Evolutionary conservation across 2,888 invertebrate species (phyloP).

Genomic region (Pristionchus japonicus): DNA sequence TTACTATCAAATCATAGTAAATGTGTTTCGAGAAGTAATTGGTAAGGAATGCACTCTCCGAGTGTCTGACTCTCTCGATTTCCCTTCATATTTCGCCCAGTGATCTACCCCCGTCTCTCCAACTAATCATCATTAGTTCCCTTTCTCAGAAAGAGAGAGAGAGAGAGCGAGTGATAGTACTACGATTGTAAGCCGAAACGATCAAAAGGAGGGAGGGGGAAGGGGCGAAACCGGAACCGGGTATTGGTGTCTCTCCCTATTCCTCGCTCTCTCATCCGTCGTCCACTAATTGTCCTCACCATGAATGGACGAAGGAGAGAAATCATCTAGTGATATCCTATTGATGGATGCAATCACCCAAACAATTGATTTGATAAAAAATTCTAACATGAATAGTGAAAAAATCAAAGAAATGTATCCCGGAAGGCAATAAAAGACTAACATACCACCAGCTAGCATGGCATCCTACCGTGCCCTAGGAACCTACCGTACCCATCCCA

Average conservation of each 20-base stretch:
- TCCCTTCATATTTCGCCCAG: neutral
- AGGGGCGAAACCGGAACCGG: conserved; percentile 35
- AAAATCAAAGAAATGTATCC: neutral
- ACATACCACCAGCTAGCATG: neutral
- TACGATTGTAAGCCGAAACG: conserved; percentile 45
- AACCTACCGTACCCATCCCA: neutral
- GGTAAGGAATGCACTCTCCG: neutral
- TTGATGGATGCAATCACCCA: no score
- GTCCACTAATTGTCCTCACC: conserved; percentile 1
- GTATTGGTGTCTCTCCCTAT: neutral
- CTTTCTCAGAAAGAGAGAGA: no score
- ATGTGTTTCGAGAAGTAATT: neutral
- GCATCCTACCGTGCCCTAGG: neutral
- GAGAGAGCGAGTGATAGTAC: conserved; percentile 41
- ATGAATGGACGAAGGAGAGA: neutral
- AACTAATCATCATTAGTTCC: conserved; percentile 32
- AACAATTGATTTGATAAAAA: neutral
- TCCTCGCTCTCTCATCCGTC: neutral
- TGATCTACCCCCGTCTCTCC: conserved; percentile 16
- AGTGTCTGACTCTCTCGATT: neutral
- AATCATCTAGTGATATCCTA: neutral
- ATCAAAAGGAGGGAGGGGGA: neutral
- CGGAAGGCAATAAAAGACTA: neutral
- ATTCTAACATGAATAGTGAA: neutral
- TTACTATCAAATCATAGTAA: conserved; percentile 13